Percentiles rank a stretch among this genome's conserved stretches.
These are phyloP conservation scores for Choristoneura fumiferana DNA, from an alignment of 1,140 invertebrate genomes.

Conservation along the genomic window DNA sequence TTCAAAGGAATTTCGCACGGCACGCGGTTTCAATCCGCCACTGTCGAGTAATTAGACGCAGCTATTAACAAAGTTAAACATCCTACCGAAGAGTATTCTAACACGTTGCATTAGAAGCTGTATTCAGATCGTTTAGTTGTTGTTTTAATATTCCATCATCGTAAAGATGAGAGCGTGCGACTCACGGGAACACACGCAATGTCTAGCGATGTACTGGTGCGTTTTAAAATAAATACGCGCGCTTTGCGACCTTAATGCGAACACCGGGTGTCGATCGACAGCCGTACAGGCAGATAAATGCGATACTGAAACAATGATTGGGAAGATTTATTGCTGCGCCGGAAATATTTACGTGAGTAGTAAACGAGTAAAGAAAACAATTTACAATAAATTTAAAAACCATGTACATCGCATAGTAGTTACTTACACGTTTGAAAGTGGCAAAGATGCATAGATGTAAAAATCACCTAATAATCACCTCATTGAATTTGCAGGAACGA, in stretches of 20 bases:
- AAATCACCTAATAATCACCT: no score
- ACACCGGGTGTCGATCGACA: slow-evolving; percentile 40
- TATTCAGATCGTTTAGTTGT: slow-evolving; percentile 27
- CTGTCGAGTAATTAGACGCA: slow-evolving; percentile 63
- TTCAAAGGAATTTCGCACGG: slow-evolving; percentile 66
- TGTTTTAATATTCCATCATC: slow-evolving; percentile 26
- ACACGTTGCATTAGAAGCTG: slow-evolving; percentile 26
- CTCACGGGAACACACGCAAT: slow-evolving; percentile 55
- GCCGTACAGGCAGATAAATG: slow-evolving; percentile 27
- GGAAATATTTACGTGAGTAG: no score
- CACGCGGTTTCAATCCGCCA: slow-evolving; percentile 62
- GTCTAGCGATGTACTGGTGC: slow-evolving; percentile 40
- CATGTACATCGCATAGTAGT: no score
- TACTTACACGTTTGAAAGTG: no score
- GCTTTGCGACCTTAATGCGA: slow-evolving; percentile 34
- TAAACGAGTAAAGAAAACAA: no score
- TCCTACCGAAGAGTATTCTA: slow-evolving; percentile 32
- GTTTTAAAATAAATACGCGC: slow-evolving; percentile 37
- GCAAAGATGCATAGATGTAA: no score
- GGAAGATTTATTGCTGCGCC: no score
- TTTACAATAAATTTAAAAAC: no score
- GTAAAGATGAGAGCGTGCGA: slow-evolving; percentile 54
- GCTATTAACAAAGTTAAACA: slow-evolving; percentile 32
- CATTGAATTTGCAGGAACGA: no score
- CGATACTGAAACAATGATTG: background rate